These are phyloP conservation scores for Drosophila triauraria DNA, from an alignment of 1,140 invertebrate species.

Conservation along the genomic window DNA sequence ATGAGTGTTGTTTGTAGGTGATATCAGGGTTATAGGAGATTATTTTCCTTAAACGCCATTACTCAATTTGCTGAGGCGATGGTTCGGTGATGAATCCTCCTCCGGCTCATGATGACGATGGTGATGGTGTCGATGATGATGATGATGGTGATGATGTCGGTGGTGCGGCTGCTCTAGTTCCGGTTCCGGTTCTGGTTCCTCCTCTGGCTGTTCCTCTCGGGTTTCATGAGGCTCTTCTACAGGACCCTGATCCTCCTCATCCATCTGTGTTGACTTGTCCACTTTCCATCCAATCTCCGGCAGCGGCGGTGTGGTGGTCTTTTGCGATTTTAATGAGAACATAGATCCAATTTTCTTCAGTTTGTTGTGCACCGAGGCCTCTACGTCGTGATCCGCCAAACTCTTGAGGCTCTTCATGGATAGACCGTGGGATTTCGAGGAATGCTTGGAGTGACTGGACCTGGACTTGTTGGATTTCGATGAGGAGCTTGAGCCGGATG, in stretches of 20 bases:
- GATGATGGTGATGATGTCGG: slow-evolving; percentile 46
- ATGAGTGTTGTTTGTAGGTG: background rate
- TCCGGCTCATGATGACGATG: slow-evolving; percentile 33
- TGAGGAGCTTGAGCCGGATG: slow-evolving; percentile 43
- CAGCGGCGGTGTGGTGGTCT: slow-evolving; percentile 41
- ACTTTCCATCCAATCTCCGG: slow-evolving; percentile 57
- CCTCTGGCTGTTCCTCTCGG: background rate
- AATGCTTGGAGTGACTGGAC: slow-evolving; percentile 66
- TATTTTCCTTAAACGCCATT: slow-evolving; percentile 37
- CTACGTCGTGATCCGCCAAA: slow-evolving; percentile 49
- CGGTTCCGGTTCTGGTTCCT: background rate
- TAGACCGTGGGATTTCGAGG: slow-evolving; percentile 61
- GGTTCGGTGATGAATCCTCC: slow-evolving; percentile 8
- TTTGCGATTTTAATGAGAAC: slow-evolving; percentile 74
- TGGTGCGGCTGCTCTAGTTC: slow-evolving; percentile 1
- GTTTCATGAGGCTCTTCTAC: background rate
- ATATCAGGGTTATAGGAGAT: background rate
- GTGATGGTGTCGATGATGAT: slow-evolving; percentile 64
- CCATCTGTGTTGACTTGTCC: slow-evolving; percentile 68
- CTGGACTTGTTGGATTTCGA: slow-evolving; percentile 59
- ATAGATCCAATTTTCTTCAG: slow-evolving; percentile 78
- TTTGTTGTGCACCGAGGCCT: slow-evolving; percentile 67
- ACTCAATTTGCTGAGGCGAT: slow-evolving; percentile 57
- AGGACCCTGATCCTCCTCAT: background rate
- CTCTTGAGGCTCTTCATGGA: slow-evolving; percentile 74